Base-by-base conservation (phyloP, 2,888 invertebrate genomes). In the Geotrupes spiniger region DNA sequence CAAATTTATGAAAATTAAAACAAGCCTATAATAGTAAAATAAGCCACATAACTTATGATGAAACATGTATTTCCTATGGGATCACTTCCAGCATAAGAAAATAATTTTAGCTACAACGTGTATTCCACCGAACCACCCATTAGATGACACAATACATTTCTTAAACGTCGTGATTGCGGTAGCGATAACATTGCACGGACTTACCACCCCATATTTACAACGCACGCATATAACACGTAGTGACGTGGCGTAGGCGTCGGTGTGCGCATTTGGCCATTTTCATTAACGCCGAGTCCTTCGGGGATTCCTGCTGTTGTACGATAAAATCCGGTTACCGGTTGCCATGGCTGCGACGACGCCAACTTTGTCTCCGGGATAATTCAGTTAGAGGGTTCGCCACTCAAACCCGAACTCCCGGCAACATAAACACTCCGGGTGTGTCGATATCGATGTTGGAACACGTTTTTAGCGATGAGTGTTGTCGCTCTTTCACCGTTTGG, bases 271-370 rank as follows among this genome's bases (percentile, higher is more conserved):
- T 54, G 42, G 46, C 51, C 46, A 51, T 54, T 52, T 47, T 52
- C 51, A 54, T 56, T 54, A 56, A 39, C 39, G 36, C 1, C 10
- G 37, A 25, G 37, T n/a, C 45, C 52, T 51, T 54, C 29, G 17
- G 54, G 54, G 54, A 52, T 39, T 48, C 40, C 21, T 49, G 51
- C 49, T 51, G 53, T 50, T 59, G 56, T 53, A 59, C 59, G 61
- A 62, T 61, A 63, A 64, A 64, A 65, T 63, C 63, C 64, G 53
- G 66, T 68, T 60, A 54, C 61, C 54, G 65, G 66, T 68, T 60
- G 53, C 62, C 54, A 66, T 65, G 59, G 62, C 21, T 21, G 21
- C 52, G 51, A 67, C 66, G 58, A 45, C 47, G 49, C 50, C 49
- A 53, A 51, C 50, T 45, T 51, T 50, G 56, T 58, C 61, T 60